phyloP scores from a whole-genome alignment of 2,797 vertebrate genomes.

The Limosa lapponica region DNA sequence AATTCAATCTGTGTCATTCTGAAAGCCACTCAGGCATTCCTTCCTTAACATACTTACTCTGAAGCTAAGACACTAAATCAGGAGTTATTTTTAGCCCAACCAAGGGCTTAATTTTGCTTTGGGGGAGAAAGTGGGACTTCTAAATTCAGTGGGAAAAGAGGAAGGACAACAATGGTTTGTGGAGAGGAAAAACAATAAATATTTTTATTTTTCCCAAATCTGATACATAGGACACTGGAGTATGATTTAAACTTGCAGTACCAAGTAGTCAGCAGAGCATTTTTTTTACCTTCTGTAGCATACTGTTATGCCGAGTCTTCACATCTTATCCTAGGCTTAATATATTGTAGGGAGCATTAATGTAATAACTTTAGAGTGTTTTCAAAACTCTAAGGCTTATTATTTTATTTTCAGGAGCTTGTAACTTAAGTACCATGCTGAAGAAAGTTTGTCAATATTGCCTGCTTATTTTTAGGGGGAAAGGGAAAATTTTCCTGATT shows the following conservation, averaged over 20 bases:
- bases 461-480: not conserved
- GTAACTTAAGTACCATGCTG: not conserved
- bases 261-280: not conserved
- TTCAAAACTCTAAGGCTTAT: not conserved
- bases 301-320: not conserved
- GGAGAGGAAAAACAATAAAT: not conserved
- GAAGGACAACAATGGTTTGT: not conserved
- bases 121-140: not conserved
- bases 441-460: not conserved
- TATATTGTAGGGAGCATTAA: not conserved
- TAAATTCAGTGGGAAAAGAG: not conserved
- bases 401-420: not conserved
- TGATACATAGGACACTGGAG: not conserved
- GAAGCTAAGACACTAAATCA: not conserved
- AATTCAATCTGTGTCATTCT: not conserved
- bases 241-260: not conserved
- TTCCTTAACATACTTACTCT: not conserved
- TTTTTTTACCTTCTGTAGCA: not conserved
- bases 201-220: not conserved
- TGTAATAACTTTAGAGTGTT: not conserved
- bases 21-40: not conserved
- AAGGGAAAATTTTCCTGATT: not conserved
- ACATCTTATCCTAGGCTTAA: not conserved
- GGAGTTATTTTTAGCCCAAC: constrained; percentile 1
- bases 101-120: not conserved